Evolutionary conservation across 2,797 vertebrate species (phyloP).

Genomic region (Enteromius anoplus): DNA sequence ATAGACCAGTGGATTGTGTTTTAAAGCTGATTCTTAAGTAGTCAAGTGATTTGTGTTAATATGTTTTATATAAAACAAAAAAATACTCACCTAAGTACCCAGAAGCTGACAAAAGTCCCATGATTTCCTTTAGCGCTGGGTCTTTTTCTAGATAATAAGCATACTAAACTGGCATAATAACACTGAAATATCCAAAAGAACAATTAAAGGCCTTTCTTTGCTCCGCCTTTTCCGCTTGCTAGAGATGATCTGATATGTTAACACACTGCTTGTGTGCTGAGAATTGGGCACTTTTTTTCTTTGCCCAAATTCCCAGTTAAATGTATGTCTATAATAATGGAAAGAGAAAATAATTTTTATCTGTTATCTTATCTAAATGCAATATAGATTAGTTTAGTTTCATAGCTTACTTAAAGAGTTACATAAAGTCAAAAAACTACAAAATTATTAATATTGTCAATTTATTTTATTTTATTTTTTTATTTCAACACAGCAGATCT

Average conservation of each 20-base stretch:
- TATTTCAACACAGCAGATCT: neutral
- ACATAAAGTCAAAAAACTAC: neutral
- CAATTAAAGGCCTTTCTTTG: slow-evolving; percentile 41
- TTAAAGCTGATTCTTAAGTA: neutral
- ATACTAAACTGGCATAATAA: slow-evolving; percentile 4
- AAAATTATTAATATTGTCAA: neutral
- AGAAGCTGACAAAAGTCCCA: slow-evolving; percentile 26
- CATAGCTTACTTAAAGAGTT: neutral
- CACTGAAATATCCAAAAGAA: slow-evolving; percentile 6
- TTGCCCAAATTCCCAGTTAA: neutral
- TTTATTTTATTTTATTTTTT: too few species aligned
- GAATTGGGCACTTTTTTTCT: neutral
- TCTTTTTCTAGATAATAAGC: neutral
- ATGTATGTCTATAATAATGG: neutral
- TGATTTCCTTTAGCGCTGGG: slow-evolving; percentile 22
- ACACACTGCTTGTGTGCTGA: slow-evolving; percentile 5
- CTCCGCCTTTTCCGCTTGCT: slow-evolving; percentile 57
- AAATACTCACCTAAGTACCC: slow-evolving; percentile 41
- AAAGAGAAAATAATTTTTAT: neutral
- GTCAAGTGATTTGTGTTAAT: neutral
- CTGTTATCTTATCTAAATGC: neutral
- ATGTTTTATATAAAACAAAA: neutral
- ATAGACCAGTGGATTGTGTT: neutral
- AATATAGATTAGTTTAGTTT: too few species aligned
- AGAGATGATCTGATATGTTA: slow-evolving; percentile 53